phyloP scores from a whole-genome alignment of 2,797 vertebrate species.

The Gallinago nigripennis region DNA sequence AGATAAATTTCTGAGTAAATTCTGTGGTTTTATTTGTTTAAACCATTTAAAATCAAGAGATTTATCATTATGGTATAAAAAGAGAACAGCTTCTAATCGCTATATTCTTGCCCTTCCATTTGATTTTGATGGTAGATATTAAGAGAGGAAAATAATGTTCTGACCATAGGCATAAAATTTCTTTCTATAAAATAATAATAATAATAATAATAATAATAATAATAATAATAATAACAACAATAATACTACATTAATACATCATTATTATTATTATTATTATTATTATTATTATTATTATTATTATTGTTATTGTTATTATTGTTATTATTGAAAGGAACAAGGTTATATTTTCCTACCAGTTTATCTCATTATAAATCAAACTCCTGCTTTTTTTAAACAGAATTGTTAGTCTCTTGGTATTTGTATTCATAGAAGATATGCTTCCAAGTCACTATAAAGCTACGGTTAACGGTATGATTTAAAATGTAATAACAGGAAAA shows the following conservation, averaged over 20 bases:
- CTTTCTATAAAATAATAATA: background rate
- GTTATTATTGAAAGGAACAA: background rate
- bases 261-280: too few relatives aligned
- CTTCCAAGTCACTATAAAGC: slow-evolving; percentile 7
- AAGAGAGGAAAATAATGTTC: background rate
- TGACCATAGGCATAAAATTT: background rate
- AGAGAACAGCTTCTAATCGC: background rate
- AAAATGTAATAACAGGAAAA: slow-evolving; percentile 60
- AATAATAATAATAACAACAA: too few relatives aligned
- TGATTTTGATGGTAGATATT: background rate
- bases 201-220: too few relatives aligned
- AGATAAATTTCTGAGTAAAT: background rate
- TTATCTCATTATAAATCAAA: slow-evolving; percentile 26
- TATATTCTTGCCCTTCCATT: background rate
- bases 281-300: too few relatives aligned
- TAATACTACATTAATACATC: too few relatives aligned
- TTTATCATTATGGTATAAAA: background rate
- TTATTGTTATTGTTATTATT: background rate
- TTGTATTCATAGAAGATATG: slow-evolving; percentile 18
- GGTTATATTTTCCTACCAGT: background rate
- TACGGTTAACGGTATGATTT: slow-evolving; percentile 45
- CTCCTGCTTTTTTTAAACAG: background rate
- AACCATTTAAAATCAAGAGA: background rate
- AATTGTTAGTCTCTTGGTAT: background rate
- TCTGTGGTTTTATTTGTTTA: background rate